A percentile compares a stretch with the other conserved stretches of the same genome.
Conservation (phyloP, 2,888 invertebrate genomes). For the Scaptomyza polygonia region DNA sequence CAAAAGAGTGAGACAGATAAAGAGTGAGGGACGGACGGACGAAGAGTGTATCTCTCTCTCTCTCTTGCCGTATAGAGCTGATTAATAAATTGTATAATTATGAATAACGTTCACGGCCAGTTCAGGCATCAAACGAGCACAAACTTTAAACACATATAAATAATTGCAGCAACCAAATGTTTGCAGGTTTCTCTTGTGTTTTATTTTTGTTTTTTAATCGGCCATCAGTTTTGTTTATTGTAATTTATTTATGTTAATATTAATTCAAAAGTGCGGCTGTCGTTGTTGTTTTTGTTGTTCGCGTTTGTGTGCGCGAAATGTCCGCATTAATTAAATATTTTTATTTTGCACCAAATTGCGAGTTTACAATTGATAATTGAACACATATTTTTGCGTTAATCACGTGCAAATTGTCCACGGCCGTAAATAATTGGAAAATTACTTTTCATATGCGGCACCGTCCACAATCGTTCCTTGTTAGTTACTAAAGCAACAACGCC, state of each 20-base stretch:
- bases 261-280: slow-evolving; percentile 36
- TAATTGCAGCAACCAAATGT: slow-evolving; percentile 59
- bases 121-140: slow-evolving; percentile 4
- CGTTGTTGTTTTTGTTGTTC: slow-evolving; percentile 19
- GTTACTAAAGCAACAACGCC: slow-evolving; percentile 73
- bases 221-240: slow-evolving; percentile 14
- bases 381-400: slow-evolving; percentile 68
- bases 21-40: neutral
- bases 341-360: slow-evolving; percentile 28
- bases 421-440: slow-evolving; percentile 53
- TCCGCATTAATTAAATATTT: slow-evolving; percentile 38
- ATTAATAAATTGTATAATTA: slow-evolving; percentile 62
- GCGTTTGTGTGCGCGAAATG: slow-evolving; percentile 1
- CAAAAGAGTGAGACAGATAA: neutral
- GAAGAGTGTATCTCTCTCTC: neutral
- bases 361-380: slow-evolving; percentile 63
- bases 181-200: slow-evolving; percentile 18
- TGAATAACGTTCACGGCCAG: slow-evolving; percentile 34
- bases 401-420: slow-evolving; percentile 52
- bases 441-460: slow-evolving; percentile 48
- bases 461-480: slow-evolving; percentile 51
- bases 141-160: slow-evolving; percentile 26
- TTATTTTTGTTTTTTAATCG: slow-evolving; percentile 16
- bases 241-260: slow-evolving; percentile 52
- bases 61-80: slow-evolving; percentile 10